These are phyloP conservation scores for Stenodera caucasica DNA, from an alignment of 2,888 invertebrate genomes.

Conservation along the genomic window DNA sequence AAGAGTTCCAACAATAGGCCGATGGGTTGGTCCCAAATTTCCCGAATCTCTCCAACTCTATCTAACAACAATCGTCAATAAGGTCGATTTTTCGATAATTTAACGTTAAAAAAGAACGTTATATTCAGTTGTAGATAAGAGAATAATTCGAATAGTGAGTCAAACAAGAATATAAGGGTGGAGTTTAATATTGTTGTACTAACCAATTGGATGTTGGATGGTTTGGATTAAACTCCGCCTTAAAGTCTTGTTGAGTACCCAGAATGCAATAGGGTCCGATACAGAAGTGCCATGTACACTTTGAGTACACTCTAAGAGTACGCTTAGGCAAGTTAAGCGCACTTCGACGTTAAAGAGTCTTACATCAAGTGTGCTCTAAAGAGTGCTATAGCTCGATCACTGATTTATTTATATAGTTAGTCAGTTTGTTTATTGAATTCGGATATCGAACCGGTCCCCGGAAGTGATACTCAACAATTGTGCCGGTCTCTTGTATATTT, in stretches of 20 bases:
- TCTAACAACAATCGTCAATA: slow-evolving; percentile 23
- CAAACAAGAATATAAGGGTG: slow-evolving; percentile 14
- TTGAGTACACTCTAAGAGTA: slow-evolving; percentile 58
- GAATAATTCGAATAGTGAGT: slow-evolving; percentile 13
- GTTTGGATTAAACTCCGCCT: slow-evolving; percentile 38
- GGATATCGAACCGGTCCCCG: slow-evolving; percentile 53
- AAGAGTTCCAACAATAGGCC: slow-evolving; percentile 48
- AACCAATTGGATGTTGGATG: neutral
- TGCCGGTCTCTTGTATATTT: slow-evolving; percentile 48
- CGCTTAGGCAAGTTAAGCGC: slow-evolving; percentile 59
- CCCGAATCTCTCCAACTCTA: slow-evolving; percentile 7
- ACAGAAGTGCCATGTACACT: slow-evolving; percentile 57
- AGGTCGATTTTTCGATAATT: slow-evolving; percentile 25
- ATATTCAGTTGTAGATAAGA: slow-evolving; percentile 12
- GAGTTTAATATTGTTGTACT: neutral
- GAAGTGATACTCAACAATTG: slow-evolving; percentile 44
- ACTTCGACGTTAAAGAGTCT: slow-evolving; percentile 58
- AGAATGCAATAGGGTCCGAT: slow-evolving; percentile 53
- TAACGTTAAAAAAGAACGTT: slow-evolving; percentile 14
- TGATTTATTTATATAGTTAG: slow-evolving; percentile 60
- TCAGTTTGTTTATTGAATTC: slow-evolving; percentile 59
- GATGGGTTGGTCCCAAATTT: slow-evolving; percentile 39
- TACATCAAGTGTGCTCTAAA: slow-evolving; percentile 57
- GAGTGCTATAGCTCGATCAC: slow-evolving; percentile 58
- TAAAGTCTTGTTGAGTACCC: slow-evolving; percentile 49